These are phyloP conservation scores for chimpanzee (Pan troglodytes) DNA, from an alignment of 2,113 vertebrate species.

Conservation along the genomic window NHGRI_mPanTro3-v2.1_pri NC_072415.2:78653001-78653500, in stretches of 20 bases:
- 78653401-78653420: not conserved
- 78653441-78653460: not conserved
- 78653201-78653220: not conserved
- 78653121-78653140: not conserved
- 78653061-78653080: not conserved
- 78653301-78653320: not conserved
- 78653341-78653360: not conserved
- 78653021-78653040: not conserved
- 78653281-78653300: not conserved
- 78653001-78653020: not conserved
- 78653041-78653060: not conserved
- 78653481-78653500: not conserved
- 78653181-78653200: not conserved
- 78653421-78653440: not conserved
- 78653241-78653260: not conserved
- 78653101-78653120: not conserved
- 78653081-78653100: not conserved
- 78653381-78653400: not conserved
- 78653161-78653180: not conserved
- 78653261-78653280: not conserved
- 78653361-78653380: not conserved
- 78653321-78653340: not conserved
- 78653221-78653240: not conserved
- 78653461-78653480: not conserved
- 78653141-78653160: not conserved